phyloP scores from a whole-genome alignment of 2,888 invertebrate genomes.

The Aphrophora alni region DNA sequence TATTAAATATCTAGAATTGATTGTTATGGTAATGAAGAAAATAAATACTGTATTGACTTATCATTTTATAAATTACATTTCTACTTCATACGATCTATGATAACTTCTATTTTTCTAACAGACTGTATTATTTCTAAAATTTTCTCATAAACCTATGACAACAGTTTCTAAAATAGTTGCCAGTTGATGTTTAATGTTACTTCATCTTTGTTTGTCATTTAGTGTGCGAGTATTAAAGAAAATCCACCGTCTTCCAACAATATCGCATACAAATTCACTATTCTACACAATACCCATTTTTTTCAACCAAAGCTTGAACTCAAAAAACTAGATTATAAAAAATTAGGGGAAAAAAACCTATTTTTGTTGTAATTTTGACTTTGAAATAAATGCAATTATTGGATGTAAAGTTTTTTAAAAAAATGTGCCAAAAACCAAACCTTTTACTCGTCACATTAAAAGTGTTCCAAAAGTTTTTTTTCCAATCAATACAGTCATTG shows the following conservation, averaged over 20 bases:
- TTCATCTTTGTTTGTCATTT: neutral
- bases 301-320: neutral
- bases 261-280: neutral
- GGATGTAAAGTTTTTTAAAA: no score
- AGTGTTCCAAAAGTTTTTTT: neutral
- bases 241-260: neutral
- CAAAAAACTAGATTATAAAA: no score
- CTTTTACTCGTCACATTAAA: constrained; percentile 4
- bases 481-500: neutral
- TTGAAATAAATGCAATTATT: no score
- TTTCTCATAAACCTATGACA: neutral
- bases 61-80: no score
- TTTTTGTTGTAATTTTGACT: no score
- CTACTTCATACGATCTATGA: no score
- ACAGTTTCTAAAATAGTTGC: neutral
- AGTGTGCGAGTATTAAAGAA: constrained; percentile 4
- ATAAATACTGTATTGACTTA: no score
- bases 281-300: neutral
- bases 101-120: neutral
- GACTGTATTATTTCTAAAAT: neutral
- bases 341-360: no score
- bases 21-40: no score
- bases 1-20: no score
- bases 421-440: neutral
- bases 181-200: neutral